phyloP scores from a whole-genome alignment of 2,797 vertebrate species.

The Potorous gilbertii region DNA sequence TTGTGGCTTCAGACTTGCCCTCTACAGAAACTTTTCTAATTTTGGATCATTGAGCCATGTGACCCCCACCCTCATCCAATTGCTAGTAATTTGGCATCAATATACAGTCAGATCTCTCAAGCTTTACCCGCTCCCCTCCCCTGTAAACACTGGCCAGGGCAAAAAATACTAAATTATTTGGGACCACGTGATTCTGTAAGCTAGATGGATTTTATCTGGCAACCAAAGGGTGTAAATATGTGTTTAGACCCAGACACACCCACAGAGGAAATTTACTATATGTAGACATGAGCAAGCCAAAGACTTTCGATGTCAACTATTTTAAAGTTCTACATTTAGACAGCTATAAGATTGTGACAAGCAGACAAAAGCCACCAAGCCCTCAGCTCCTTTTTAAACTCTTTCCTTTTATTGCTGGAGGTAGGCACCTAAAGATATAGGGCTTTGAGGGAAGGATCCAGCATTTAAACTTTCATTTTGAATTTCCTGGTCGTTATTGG shows the following conservation, averaged over 20 bases:
- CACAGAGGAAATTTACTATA: constrained; percentile 42
- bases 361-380: constrained; percentile 23
- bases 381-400: not conserved
- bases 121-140: no score
- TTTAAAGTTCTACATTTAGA: constrained; percentile 48
- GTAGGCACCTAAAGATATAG: not conserved
- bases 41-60: constrained; percentile 23
- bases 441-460: not conserved
- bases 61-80: constrained; percentile 28
- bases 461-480: constrained; percentile 26
- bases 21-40: not conserved
- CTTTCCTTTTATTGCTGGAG: not conserved
- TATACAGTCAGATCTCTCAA: not conserved
- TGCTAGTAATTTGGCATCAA: not conserved
- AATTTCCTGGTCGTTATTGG: constrained; percentile 32
- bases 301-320: not conserved
- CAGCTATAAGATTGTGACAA: constrained; percentile 20
- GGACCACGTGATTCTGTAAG: constrained; percentile 21
- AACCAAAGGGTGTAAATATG: constrained; percentile 64
- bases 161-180: constrained; percentile 23
- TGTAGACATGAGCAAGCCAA: constrained; percentile 31
- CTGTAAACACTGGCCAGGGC: constrained; percentile 15
- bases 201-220: constrained; percentile 68
- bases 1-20: constrained; percentile 16
- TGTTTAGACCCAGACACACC: constrained; percentile 55